These are phyloP conservation scores for Caranx ignobilis DNA, from an alignment of 2,113 vertebrate species.

Conservation along the genomic window DNA sequence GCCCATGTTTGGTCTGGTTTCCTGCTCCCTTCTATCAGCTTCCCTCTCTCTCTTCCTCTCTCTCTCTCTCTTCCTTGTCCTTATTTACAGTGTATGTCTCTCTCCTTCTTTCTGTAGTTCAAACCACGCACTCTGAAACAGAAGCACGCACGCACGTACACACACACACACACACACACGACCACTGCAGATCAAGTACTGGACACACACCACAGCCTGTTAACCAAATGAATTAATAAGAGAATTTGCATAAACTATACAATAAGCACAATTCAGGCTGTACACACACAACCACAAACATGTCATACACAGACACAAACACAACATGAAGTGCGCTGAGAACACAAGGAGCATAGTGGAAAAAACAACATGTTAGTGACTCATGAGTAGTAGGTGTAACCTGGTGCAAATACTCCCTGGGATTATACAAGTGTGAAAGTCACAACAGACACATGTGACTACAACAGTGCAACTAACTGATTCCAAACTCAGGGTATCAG, in stretches of 20 bases:
- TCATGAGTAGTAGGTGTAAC: neutral
- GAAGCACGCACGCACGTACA: constrained; percentile 5
- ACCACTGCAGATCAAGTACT: neutral
- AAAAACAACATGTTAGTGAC: neutral
- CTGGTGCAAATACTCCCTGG: neutral
- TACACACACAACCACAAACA: neutral
- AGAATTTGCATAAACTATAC: neutral
- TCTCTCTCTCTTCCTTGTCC: neutral
- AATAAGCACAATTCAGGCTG: neutral
- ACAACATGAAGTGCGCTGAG: neutral
- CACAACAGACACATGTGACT: too few relatives aligned
- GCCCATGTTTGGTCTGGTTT: constrained; percentile 79
- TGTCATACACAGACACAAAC: neutral
- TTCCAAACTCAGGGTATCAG: too few relatives aligned
- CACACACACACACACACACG: neutral
- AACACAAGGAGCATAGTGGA: neutral
- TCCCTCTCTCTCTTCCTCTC: constrained; percentile 7
- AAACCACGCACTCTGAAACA: constrained; percentile 27
- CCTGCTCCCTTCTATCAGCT: constrained; percentile 56
- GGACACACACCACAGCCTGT: constrained; percentile 9
- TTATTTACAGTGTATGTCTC: constrained; percentile 12
- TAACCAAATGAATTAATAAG: constrained; percentile 22
- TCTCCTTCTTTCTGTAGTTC: constrained; percentile 18
- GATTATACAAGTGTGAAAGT: neutral
- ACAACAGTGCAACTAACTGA: too few relatives aligned